Evolutionary conservation across 2,113 vertebrate genomes (phyloP).

Genomic region (Limnothrissa miodon): DNA sequence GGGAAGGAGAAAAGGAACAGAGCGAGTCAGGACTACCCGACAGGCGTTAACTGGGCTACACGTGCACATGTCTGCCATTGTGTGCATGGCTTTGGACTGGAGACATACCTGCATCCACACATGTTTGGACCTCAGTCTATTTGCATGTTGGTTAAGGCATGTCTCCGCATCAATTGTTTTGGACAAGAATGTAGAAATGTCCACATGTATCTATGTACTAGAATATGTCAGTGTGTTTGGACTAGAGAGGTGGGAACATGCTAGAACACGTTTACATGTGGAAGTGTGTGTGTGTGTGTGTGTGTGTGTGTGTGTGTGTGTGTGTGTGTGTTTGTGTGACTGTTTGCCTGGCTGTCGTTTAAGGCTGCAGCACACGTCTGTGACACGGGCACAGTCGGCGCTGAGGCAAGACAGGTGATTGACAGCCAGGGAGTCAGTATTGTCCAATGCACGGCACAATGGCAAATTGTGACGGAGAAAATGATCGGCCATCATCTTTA

Average conservation of each 20-base stretch:
- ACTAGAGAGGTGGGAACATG: too few species aligned
- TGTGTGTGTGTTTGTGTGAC: background rate
- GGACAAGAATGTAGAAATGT: too few species aligned
- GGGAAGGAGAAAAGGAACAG: constrained; percentile 60
- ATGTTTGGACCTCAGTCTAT: background rate
- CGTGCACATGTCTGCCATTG: background rate
- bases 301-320: background rate
- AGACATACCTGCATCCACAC: background rate
- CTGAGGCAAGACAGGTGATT: background rate
- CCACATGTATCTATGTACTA: too few species aligned
- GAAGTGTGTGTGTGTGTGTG: background rate
- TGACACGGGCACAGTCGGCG: background rate
- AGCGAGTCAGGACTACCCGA: constrained; percentile 79
- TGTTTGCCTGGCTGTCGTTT: background rate
- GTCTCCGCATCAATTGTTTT: too few species aligned
- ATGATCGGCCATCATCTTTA: background rate
- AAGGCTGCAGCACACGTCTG: background rate
- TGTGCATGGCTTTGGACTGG: background rate
- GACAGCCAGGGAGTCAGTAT: background rate
- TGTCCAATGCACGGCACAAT: background rate
- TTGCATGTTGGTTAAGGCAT: too few species aligned
- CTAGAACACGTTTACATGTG: background rate
- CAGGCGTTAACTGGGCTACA: constrained; percentile 56
- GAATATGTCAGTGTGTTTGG: too few species aligned
- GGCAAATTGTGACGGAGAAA: background rate